Evolutionary conservation across 2,888 invertebrate genomes (phyloP).

Genomic region (Limnephilus auricula): DNA sequence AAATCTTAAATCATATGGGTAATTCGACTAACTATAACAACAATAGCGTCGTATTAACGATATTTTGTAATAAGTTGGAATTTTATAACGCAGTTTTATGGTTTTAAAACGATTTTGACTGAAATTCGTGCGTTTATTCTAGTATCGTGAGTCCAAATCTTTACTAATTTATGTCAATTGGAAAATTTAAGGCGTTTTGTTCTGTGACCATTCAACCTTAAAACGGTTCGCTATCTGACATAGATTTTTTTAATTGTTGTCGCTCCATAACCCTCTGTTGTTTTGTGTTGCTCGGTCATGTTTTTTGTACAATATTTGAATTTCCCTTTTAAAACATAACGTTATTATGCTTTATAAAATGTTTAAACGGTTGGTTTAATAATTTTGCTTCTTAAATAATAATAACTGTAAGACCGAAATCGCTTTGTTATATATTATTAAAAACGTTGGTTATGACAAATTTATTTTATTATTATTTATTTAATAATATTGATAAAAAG

Average conservation of each 20-base stretch:
- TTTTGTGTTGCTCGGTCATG: neutral
- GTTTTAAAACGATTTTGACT: no score
- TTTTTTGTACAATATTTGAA: neutral
- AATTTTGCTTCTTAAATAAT: no score
- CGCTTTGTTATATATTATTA: no score
- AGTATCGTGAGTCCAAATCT: neutral
- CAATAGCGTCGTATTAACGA: neutral
- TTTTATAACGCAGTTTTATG: neutral
- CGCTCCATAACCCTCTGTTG: neutral
- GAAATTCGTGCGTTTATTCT: neutral
- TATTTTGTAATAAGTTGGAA: neutral
- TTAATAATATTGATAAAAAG: no score
- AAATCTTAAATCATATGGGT: no score
- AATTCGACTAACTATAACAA: no score
- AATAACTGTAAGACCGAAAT: no score
- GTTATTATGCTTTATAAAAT: neutral
- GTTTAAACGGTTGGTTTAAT: no score
- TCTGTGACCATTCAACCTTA: neutral
- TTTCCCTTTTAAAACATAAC: neutral
- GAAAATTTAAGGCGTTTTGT: neutral
- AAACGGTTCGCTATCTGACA: neutral
- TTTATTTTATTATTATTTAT: no score
- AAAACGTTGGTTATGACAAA: no score
- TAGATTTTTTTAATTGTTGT: neutral
- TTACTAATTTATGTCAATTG: neutral